These are phyloP conservation scores for Hypocryptadius cinnamomeus DNA, from an alignment of 2,113 vertebrate species.

Conservation along the genomic window DNA sequence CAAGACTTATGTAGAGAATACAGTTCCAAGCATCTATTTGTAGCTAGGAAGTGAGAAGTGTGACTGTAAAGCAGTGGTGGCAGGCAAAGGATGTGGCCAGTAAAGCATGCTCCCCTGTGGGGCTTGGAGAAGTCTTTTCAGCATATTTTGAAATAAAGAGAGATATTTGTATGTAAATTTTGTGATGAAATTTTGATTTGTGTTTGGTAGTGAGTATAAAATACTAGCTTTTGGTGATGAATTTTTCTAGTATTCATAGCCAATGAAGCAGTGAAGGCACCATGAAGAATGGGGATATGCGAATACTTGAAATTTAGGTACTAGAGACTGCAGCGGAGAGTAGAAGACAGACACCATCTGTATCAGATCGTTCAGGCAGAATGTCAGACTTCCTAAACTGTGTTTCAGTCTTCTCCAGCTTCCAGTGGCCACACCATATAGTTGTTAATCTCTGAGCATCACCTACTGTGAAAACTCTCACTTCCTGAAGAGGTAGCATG, in stretches of 20 bases:
- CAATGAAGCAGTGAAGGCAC: background rate
- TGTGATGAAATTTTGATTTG: background rate
- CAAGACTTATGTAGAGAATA: background rate
- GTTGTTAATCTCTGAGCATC: background rate
- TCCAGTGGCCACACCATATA: background rate
- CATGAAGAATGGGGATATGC: background rate
- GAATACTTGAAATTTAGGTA: background rate
- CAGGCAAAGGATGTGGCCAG: background rate
- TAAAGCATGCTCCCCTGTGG: background rate
- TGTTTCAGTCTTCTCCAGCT: background rate
- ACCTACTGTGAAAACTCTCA: background rate
- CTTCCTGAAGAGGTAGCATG: background rate
- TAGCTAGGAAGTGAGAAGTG: background rate
- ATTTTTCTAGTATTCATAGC: background rate
- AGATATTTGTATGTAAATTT: background rate
- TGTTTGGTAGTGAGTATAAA: background rate
- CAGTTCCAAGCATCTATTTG: background rate
- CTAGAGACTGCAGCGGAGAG: background rate
- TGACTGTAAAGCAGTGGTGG: background rate
- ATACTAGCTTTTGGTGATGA: background rate
- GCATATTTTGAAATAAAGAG: background rate
- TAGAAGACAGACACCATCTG: background rate
- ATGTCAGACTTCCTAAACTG: background rate
- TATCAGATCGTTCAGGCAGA: background rate
- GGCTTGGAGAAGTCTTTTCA: background rate